These are phyloP conservation scores for rat (Rattus norvegicus) DNA, from an alignment of 2,113 vertebrate genomes.

Conservation along the genomic window GRCr8 NC_086021.1:108694501-108695000, in stretches of 20 bases:
- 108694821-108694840: constrained; percentile 62
- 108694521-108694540: constrained; percentile 72
- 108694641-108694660: constrained; percentile 59
- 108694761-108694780: neutral
- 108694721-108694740: neutral
- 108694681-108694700: constrained; percentile 33
- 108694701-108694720: neutral
- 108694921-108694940: constrained; percentile 63
- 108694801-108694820: constrained; percentile 11
- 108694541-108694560: constrained; percentile 85
- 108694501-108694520: neutral
- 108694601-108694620: constrained; percentile 78
- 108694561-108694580: constrained; percentile 55
- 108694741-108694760: constrained; percentile 47
- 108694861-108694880: constrained; percentile 74
- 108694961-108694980: constrained; percentile 67
- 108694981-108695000: constrained; percentile 80
- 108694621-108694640: constrained; percentile 74
- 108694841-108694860: constrained; percentile 62
- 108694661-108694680: constrained; percentile 59
- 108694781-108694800: neutral
- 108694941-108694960: constrained; percentile 63
- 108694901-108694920: neutral
- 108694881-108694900: constrained; percentile 59
- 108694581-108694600: constrained; percentile 20